Base-by-base conservation (phyloP, 2,888 invertebrate genomes). In the Beris morrisii region DNA sequence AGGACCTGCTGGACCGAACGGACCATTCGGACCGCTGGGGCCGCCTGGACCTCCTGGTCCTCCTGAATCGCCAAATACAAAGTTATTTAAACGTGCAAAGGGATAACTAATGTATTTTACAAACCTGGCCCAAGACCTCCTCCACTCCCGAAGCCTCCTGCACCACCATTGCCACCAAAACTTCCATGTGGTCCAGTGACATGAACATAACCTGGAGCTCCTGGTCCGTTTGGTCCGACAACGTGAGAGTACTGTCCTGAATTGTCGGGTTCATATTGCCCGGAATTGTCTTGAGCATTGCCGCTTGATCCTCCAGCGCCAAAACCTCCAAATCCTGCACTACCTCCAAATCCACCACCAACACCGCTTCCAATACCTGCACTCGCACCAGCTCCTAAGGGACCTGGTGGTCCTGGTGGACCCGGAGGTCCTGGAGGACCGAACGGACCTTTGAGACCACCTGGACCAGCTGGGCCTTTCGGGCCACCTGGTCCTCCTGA, bases 401-500 rank as follows among this genome's bases (percentile, higher is more conserved):
- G 44, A 44, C 9, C 9, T 12, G 4, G 2, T 44, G 44, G 44
- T 44, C 44, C n/a, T 44, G 9, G 44, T 44, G n/a, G n/a, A n/a
- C 44, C 22, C 3, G 22, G 44, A 44, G n/a, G 4, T 44, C 44
- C n/a, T 44, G 4, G 44, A 44, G 9, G 9, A 44, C 9, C 9
- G n/a, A 12, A 22, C 44, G 44, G 44, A n/a, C 31, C 7, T 7
- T 28, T 22, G 22, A 3, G 6, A 48, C 64, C 65, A n/a, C 38
- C 31, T 56, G 48, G 46, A 22, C 22, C 22, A 2, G 22, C 66
- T 4, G 81, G 81, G 32, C 79, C 80, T 38, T 54, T 72, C 22
- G 83, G 82, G 44, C 71, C 70, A 45, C 73, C 75, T 11, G 82
- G 81, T 56, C 67, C 66, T 12, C 57, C 65, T 43, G 67, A 61